Evolutionary conservation across 2,888 invertebrate species (phyloP).

Genomic region (Cecidostiba fungosa): DNA sequence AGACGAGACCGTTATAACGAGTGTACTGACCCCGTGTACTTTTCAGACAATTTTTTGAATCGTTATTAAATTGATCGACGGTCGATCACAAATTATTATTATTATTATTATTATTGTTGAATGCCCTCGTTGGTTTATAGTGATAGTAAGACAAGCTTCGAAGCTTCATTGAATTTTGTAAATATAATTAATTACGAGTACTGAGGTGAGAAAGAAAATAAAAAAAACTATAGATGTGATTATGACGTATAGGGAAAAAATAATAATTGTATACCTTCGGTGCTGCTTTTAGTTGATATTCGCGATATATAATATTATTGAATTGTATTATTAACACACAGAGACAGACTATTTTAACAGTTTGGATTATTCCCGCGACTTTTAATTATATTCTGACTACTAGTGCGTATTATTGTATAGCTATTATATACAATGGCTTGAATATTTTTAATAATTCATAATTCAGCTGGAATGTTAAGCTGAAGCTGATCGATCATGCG

Average conservation of each 20-base stretch:
- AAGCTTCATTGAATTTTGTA: conserved; percentile 52
- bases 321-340: conserved; percentile 40
- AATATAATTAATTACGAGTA: conserved; percentile 24
- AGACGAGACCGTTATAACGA: neutral
- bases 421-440: neutral
- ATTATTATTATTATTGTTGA: conserved; percentile 43
- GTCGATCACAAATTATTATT: conserved; percentile 20
- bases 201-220: neutral
- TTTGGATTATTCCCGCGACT: neutral
- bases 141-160: conserved; percentile 35
- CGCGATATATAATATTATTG: conserved; percentile 36
- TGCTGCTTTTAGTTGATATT: conserved; percentile 56
- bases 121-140: conserved; percentile 46
- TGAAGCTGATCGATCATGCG: conserved; percentile 2
- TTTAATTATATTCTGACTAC: conserved; percentile 29
- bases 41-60: conserved; percentile 15
- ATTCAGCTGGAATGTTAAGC: conserved; percentile 25
- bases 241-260: conserved; percentile 22
- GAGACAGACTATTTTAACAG: conserved; percentile 7
- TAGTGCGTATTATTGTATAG: conserved; percentile 13
- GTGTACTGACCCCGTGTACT: neutral
- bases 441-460: conserved; percentile 12
- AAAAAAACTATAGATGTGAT: conserved; percentile 43
- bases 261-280: conserved; percentile 32
- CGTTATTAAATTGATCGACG: conserved; percentile 26